Evolutionary conservation across 1,140 invertebrate species (phyloP), one percentile per base, ranked within the genome.

Genomic region (Rhyacophila brunnea): DNA sequence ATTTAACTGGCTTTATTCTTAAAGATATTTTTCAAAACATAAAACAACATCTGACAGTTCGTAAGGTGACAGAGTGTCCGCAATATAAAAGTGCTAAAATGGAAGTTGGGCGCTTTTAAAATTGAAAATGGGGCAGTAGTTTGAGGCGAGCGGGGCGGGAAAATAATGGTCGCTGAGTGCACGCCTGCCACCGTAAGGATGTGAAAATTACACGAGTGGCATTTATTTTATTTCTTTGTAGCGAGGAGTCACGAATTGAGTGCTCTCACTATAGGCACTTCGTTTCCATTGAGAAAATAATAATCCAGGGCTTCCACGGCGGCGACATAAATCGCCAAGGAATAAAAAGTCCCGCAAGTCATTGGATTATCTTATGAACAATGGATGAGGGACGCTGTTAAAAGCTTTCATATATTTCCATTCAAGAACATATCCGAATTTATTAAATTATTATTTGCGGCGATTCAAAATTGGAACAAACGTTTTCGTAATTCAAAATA

Each of bases 341-440:
- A 47, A 48, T 50, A 49, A 40, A 49, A 40, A 17, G 51, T 49
- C 36, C 43, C 51, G 44, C 17, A 14, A 6, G 35, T 46, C 46
- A 50, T 56, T 50, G 44, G 60, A 62, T 62, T 56, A 62, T 58
- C 61, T 52, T 58, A 54, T 63, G 61, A 63, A 63, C 61, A 58
- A 58, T 58, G 55, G 55, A 58, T 63, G 51, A 58, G 49, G 23
- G 9, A 40, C 11, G 3, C 15, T 6, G 38, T 40, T n/a, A 28
- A 28, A 28, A 28, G 23, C 23, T 9, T 28, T 28, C 23, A 9
- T 28, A 3, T 28, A 28, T 28, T 28, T 28, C 9, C 9, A 28
- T 28, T 28, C 23, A 28, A 9, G 9, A 28, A 28, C 23, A 28
- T n/a, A n/a, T n/a, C n/a, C n/a, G n/a, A n/a, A 28, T 28, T 28